Evolutionary conservation across 2,113 vertebrate species (phyloP).

Genomic region (Natator depressus): DNA sequence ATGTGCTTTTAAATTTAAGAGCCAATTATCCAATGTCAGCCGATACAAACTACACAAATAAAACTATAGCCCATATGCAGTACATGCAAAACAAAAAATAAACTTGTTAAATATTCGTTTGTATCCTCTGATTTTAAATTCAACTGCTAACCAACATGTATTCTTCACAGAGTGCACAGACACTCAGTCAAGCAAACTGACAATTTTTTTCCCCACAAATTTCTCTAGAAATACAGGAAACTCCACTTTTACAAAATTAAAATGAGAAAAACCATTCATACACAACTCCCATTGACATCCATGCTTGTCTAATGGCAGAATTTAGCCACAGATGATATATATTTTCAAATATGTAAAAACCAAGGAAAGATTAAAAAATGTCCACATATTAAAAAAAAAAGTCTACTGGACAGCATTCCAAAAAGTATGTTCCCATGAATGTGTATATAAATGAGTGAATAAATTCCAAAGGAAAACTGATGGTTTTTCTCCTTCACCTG

Average conservation of each 20-base stretch:
- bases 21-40: neutral
- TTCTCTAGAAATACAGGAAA: neutral
- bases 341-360: neutral
- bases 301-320: neutral
- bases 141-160: neutral
- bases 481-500: conserved; percentile 78
- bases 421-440: neutral
- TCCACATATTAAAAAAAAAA: neutral
- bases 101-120: accelerated
- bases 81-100: neutral
- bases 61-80: neutral
- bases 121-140: neutral
- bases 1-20: neutral
- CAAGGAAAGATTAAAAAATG: neutral
- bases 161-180: neutral
- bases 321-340: neutral
- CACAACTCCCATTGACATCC: accelerated
- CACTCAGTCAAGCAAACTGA: neutral
- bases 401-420: neutral
- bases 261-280: neutral
- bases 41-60: neutral
- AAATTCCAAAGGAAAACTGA: neutral
- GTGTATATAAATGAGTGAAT: accelerated
- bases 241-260: neutral
- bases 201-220: accelerated